These are phyloP conservation scores for Brienomyrus brachyistius DNA, from an alignment of 2,113 vertebrate species.

Conservation along the genomic window DNA sequence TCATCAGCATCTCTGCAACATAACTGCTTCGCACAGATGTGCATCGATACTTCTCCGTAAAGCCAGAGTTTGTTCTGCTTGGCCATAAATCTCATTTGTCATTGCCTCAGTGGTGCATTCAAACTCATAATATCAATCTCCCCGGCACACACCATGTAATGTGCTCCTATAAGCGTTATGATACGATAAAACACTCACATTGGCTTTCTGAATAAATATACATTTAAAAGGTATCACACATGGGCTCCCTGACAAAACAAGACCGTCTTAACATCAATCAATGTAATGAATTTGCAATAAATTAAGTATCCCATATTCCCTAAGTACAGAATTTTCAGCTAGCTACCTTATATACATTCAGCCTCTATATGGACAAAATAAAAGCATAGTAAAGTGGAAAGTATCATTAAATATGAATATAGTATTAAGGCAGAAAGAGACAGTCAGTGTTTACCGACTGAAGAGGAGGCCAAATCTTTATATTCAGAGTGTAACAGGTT, in stretches of 20 bases:
- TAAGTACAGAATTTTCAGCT: conserved; percentile 21
- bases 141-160: conserved; percentile 81
- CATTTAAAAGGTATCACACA: conserved; percentile 78
- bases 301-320: background rate
- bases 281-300: conserved; percentile 6
- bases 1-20: background rate
- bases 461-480: background rate
- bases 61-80: background rate
- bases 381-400: background rate
- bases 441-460: background rate
- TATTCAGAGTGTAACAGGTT: background rate
- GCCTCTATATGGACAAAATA: background rate
- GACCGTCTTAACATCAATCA: conserved; percentile 82
- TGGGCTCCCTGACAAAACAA: conserved; percentile 78
- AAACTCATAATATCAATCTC: conserved; percentile 98
- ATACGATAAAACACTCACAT: conserved; percentile 49
- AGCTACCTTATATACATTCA: background rate
- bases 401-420: background rate
- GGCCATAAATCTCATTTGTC: background rate
- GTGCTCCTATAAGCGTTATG: conserved; percentile 61
- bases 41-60: background rate
- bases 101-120: conserved; percentile 56
- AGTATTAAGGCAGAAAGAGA: background rate
- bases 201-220: conserved; percentile 77
- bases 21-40: background rate